A percentile compares a stretch with the other conserved stretches of the same genome.
phyloP scores from a whole-genome alignment of 2,113 vertebrate genomes.

The Oryzias curvinotus region DNA sequence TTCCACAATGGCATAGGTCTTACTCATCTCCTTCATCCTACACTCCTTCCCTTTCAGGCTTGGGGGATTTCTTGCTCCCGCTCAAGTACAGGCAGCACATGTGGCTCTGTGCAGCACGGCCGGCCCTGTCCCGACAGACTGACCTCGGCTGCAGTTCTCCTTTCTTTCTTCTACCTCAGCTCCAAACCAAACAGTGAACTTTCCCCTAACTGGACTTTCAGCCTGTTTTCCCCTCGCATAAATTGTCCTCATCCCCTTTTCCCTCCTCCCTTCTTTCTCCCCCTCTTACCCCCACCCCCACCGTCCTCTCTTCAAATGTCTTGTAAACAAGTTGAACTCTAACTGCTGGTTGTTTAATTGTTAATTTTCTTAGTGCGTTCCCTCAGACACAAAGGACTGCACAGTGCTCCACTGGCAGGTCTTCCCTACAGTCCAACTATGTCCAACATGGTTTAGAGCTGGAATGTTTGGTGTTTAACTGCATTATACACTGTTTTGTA shows the following conservation, averaged over 20 bases:
- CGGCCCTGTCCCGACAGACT: conserved; percentile 50
- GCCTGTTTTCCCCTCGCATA: conserved; percentile 71
- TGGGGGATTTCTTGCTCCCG: conserved; percentile 15
- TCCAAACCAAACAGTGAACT: conserved; percentile 76
- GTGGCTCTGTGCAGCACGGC: conserved; percentile 30
- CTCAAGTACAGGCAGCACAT: conserved; percentile 15
- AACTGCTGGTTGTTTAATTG: conserved; percentile 81
- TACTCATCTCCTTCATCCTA: conserved; percentile 79
- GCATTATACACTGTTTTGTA: conserved; percentile 44
- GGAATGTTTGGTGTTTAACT: conserved; percentile 47
- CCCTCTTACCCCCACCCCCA: conserved; percentile 26
- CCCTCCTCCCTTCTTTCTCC: conserved; percentile 36
- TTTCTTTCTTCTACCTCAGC: conserved; percentile 66
- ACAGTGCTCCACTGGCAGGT: conserved; percentile 37
- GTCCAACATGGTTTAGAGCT: conserved; percentile 10
- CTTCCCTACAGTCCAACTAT: conserved; percentile 13
- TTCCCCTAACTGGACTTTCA: conserved; percentile 84
- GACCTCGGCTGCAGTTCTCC: conserved; percentile 42
- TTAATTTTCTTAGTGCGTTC: conserved; percentile 75
- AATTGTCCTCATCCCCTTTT: conserved; percentile 60
- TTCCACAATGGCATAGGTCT: conserved; percentile 80
- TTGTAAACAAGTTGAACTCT: conserved; percentile 85
- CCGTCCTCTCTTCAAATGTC: conserved; percentile 59
- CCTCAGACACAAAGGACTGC: conserved; percentile 59
- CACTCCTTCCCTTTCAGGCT: conserved; percentile 34